Percentiles rank a stretch among this genome's conserved stretches.
These are phyloP conservation scores for Drosophila aldrichi DNA, from an alignment of 2,888 invertebrate species.

Conservation along the genomic window DNA sequence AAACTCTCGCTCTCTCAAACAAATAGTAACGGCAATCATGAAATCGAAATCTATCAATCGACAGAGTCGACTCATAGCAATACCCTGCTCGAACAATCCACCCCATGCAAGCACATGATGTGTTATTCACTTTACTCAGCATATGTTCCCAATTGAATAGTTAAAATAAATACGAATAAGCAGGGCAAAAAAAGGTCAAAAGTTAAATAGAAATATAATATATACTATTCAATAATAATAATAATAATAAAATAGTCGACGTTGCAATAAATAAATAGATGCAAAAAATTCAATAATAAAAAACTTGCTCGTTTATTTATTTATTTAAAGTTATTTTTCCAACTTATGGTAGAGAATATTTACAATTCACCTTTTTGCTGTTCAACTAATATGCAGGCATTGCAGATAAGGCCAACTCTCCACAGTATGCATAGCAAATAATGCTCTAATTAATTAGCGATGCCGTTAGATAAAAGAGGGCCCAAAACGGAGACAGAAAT, in stretches of 20 bases:
- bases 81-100: conserved; percentile 17
- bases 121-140: not conserved
- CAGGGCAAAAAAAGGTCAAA: no score
- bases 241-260: no score
- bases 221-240: no score
- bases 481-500: conserved; percentile 9
- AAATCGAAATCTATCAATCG: not conserved
- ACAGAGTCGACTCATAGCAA: not conserved
- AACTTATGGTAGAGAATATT: not conserved
- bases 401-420: conserved; percentile 40
- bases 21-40: conserved; percentile 22
- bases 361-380: not conserved
- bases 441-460: conserved; percentile 66
- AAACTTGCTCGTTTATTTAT: no score
- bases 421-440: conserved; percentile 43
- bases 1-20: conserved; percentile 5
- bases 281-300: no score
- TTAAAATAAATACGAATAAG: not conserved
- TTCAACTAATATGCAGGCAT: conserved; percentile 23
- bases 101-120: not conserved
- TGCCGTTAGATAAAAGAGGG: conserved; percentile 55
- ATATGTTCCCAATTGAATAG: not conserved
- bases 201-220: no score
- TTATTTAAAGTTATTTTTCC: no score
- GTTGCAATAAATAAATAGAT: not conserved